Evolutionary conservation across 1,140 invertebrate species (phyloP), one percentile per base, ranked within the genome.

Genomic region (Paraescarpia echinospica): DNA sequence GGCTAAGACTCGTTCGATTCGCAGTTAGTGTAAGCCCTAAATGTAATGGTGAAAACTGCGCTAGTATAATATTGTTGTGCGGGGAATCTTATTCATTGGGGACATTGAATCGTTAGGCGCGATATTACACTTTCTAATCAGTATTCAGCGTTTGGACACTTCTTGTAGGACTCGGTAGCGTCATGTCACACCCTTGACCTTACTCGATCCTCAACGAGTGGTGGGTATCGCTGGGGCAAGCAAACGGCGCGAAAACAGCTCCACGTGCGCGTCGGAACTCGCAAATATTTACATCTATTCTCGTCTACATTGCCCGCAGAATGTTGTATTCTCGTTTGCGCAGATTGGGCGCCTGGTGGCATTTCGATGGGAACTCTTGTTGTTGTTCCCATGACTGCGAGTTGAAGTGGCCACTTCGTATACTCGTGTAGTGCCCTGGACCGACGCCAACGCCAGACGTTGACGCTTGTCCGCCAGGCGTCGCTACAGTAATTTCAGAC

Each of bases 281-380:
- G 59, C 59, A 77, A 77, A 77, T 77, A 77, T 77, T 77, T 77
- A 77, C 59, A 27, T 77, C 59, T 77, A 77, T 77, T 77, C 59
- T 77, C 8, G 59, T 77, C 59, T 77, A 77, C 59, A 77, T 77
- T 77, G 8, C 59, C 12, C 59, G 22, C 59, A 77, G 59, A 77
- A 77, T 77, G 59, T 77, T 77, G 59, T 77, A 27, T 77, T 77
- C 59, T 18, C 12, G 12, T 18, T 77, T 31, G 59, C 59, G 59
- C 59, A 77, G 59, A 77, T 77, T 77, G 4, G 27, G 27, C 59
- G 59, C 59, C 59, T 77, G 59, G 22, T 77, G 59, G 59, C 59
- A 77, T 77, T 77, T 1, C 9, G 59, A 77, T 27, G 59, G 59
- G 59, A 77, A 77, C 59, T 2, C 59, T 77, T 77, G 48, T 51